These are phyloP conservation scores for Myiotriccus ornatus DNA, from an alignment of 2,797 vertebrate species.

Conservation along the genomic window DNA sequence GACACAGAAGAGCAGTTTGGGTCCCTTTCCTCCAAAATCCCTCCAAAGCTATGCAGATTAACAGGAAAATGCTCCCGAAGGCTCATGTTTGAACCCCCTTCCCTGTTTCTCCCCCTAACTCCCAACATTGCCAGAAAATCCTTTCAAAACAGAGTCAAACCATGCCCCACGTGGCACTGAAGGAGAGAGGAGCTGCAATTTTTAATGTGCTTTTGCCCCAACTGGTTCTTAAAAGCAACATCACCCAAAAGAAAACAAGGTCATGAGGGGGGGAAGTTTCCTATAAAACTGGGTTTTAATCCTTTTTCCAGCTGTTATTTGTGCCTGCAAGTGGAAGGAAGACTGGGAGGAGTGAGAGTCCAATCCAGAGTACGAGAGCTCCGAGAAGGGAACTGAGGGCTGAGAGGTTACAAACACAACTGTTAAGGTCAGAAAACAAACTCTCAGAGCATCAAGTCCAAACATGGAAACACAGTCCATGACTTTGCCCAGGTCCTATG, in stretches of 20 bases:
- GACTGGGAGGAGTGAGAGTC: background rate
- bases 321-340: background rate
- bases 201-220: background rate
- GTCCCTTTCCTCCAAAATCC: background rate
- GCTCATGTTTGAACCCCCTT: background rate
- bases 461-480: background rate
- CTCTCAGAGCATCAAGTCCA: background rate
- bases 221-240: background rate
- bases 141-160: background rate
- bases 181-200: background rate
- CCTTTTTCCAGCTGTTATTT: background rate
- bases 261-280: no score
- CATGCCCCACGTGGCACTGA: background rate
- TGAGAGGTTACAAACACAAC: background rate
- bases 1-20: accelerated
- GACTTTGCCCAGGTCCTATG: background rate
- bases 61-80: background rate
- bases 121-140: background rate
- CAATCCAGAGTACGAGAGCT: accelerated
- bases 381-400: accelerated
- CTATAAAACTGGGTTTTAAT: background rate
- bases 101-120: background rate
- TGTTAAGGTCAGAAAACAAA: background rate
- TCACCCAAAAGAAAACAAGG: background rate
- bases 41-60: background rate